Evolutionary conservation across 2,797 vertebrate species (phyloP).

Genomic region (Dallia pectoralis): DNA sequence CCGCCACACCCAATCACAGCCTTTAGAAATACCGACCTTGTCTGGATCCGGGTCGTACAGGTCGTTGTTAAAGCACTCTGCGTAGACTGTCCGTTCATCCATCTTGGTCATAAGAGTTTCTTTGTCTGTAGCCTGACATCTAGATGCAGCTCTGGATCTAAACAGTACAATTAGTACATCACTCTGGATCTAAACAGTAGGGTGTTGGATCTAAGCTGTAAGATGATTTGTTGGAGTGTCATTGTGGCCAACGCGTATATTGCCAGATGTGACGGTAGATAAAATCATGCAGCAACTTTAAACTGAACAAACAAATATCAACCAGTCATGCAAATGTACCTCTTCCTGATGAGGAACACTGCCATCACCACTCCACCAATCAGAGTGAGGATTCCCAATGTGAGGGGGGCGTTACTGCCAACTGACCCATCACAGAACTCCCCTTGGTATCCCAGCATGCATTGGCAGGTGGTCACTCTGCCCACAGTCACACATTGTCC

Average conservation of each 20-base stretch:
- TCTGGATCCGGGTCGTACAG: constrained; percentile 42
- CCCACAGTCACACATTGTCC: constrained; percentile 74
- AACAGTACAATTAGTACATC: not conserved
- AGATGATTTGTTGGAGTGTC: constrained; percentile 40
- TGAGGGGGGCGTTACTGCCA: constrained; percentile 36
- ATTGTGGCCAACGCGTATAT: not conserved
- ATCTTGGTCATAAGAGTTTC: constrained; percentile 49
- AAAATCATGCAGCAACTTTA: too few species aligned
- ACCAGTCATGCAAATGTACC: constrained; percentile 33
- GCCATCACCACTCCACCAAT: constrained; percentile 55
- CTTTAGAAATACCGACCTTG: constrained; percentile 20
- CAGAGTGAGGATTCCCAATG: constrained; percentile 64
- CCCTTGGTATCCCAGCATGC: constrained; percentile 73
- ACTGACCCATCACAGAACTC: constrained; percentile 74
- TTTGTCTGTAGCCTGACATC: constrained; percentile 33
- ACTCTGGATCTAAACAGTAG: too few species aligned
- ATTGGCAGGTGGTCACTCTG: constrained; percentile 69
- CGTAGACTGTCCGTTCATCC: constrained; percentile 30
- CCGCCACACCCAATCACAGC: too few species aligned
- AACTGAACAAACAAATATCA: too few species aligned
- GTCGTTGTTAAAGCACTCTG: constrained; percentile 47
- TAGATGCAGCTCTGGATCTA: constrained; percentile 10
- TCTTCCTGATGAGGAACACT: constrained; percentile 63
- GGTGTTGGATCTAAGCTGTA: not conserved
- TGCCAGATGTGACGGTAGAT: too few species aligned